Base-by-base conservation (phyloP, 2,797 vertebrate species). In the Phataginus tetradactyla region DNA sequence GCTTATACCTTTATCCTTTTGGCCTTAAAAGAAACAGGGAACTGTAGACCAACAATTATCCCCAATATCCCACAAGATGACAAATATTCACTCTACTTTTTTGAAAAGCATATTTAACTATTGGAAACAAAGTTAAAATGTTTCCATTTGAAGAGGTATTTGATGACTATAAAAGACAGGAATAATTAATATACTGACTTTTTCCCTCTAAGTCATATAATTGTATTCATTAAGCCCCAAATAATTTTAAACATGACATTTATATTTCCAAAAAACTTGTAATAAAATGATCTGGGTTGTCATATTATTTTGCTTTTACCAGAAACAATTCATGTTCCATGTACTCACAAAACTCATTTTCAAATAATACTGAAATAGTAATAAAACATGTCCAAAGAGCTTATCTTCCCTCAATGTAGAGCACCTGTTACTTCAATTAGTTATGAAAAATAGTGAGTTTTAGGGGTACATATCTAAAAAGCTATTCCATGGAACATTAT, bases 101-200 rank as follows among this genome's bases (percentile, higher is more conserved):
- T 72, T 34, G 4, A 81, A 85, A 74, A 68, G 9, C 53, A 5
- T 55, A 88, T 59, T 53, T 37, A 69, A 88, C 9, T 66, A 39
- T 11, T 61, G 14, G 4, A 68, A 86, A 87, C 23, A 77, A 93
- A 93, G 29, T 79, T 39, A 84, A 91, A 94, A 64, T 59, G 77
- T 89, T 93, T 80, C 15, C 49, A 63, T 53, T 79, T 87, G 37
- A 42, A 85, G 17, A 87, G 64, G 17, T 45, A 66, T 39, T 15
- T 51, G 5, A 21, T 89, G 75, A 59, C 29, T 71, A 27, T 86
- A 91, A 86, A 39, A 74, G 20, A 84, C 4, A 61, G 37, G 3
- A 87, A 69, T 81, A 91, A 72, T 77, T 92, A 89, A 94, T 63
- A 90, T 25, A 68, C 1, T 68, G 29, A 20, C 27, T 57, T 94